Conservation (phyloP, 2,888 invertebrate species). For the Acleris holmiana region DNA sequence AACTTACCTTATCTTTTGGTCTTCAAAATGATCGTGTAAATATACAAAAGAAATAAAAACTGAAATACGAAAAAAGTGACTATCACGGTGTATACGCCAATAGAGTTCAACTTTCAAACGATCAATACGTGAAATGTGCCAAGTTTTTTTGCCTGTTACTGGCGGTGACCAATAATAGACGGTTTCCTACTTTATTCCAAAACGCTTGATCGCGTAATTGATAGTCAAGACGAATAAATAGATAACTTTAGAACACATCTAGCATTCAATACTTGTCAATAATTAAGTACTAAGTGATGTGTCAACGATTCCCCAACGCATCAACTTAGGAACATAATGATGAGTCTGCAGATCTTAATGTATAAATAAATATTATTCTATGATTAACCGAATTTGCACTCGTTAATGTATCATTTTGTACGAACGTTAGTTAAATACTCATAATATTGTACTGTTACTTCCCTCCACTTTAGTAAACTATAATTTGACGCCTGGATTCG, state of each 20-base stretch:
- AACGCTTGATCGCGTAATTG: conserved; percentile 8
- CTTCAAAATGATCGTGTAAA: conserved; percentile 60
- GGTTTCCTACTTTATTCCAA: conserved; percentile 12
- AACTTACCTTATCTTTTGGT: conserved; percentile 69
- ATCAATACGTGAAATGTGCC: not conserved
- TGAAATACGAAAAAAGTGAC: conserved; percentile 11
- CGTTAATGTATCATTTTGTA: conserved; percentile 18
- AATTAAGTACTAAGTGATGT: conserved; percentile 3
- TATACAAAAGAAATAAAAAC: conserved; percentile 36
- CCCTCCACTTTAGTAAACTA: not conserved
- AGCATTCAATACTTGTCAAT: conserved; percentile 20
- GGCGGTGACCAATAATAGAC: too few relatives aligned
- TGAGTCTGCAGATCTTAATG: conserved; percentile 8
- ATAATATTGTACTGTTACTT: conserved; percentile 8
- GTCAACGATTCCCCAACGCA: not conserved
- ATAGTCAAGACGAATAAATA: not conserved
- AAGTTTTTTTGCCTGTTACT: not conserved
- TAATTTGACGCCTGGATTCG: conserved; percentile 43
- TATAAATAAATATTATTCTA: conserved; percentile 27
- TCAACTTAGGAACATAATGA: not conserved
- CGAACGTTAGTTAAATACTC: conserved; percentile 18
- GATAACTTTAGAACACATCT: conserved; percentile 6
- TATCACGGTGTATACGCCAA: not conserved
- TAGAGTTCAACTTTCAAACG: conserved; percentile 2
- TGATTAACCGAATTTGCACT: conserved; percentile 25